A percentile compares a stretch with the other conserved stretches of the same genome.
These are phyloP conservation scores for Nyctalus aviator DNA, from an alignment of 2,797 vertebrate genomes.

Conservation along the genomic window DNA sequence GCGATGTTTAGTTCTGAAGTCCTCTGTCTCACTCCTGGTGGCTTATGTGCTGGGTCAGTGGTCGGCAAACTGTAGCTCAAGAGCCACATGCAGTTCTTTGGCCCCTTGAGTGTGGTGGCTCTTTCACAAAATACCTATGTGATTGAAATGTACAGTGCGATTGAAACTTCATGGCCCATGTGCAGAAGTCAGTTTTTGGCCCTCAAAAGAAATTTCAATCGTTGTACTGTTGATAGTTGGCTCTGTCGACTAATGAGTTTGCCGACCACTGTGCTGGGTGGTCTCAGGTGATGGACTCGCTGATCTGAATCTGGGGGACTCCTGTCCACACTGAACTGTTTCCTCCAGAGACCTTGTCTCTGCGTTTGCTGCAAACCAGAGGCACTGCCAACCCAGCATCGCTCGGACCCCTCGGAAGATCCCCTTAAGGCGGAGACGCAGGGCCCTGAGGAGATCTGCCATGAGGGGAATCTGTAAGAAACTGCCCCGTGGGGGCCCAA, in stretches of 20 bases:
- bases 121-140: too few relatives aligned
- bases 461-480: neutral
- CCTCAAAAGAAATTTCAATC: too few relatives aligned
- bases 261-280: neutral
- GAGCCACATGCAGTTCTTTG: too few relatives aligned
- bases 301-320: neutral
- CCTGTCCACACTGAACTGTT: neutral
- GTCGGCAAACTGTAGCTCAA: too few relatives aligned
- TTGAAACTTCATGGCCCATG: too few relatives aligned
- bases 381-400: neutral
- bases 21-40: neutral
- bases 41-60: neutral
- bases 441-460: neutral
- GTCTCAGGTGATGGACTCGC: neutral
- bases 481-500: neutral
- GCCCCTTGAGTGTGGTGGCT: too few relatives aligned
- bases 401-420: rapidly evolving
- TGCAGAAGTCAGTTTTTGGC: too few relatives aligned
- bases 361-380: neutral
- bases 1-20: neutral
- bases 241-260: too few relatives aligned
- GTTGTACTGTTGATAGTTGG: too few relatives aligned
- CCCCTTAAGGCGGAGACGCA: neutral
- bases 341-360: neutral
- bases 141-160: too few relatives aligned